Conservation (phyloP, 2,888 invertebrate species). For the Drosophila colorata region DNA sequence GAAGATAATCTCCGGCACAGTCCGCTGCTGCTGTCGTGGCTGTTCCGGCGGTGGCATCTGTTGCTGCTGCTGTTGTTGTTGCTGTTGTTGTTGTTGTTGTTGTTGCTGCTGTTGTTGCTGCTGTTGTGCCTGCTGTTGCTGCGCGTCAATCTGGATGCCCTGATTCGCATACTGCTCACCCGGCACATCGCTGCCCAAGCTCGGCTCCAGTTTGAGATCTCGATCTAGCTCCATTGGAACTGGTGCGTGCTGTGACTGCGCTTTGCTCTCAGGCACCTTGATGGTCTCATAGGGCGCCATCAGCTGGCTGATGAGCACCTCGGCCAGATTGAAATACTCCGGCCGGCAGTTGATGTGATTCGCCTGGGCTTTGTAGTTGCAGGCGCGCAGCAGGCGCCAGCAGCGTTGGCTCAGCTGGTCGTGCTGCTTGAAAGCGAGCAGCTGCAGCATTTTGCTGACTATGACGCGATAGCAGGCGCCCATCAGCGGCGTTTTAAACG, state of each 20-base stretch:
- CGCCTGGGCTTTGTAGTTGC: slow-evolving; percentile 80
- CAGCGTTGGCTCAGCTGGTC: slow-evolving; percentile 79
- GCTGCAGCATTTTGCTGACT: slow-evolving; percentile 82
- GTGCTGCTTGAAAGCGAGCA: slow-evolving; percentile 83
- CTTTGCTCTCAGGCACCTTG: slow-evolving; percentile 50
- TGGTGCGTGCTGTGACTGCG: slow-evolving; percentile 17
- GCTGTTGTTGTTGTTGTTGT: slow-evolving; percentile 27
- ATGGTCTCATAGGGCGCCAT: slow-evolving; percentile 83
- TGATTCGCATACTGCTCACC: slow-evolving; percentile 36
- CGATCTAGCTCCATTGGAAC: slow-evolving; percentile 70
- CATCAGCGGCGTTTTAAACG: slow-evolving; percentile 80
- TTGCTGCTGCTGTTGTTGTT: slow-evolving; percentile 22
- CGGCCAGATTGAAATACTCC: slow-evolving; percentile 83
- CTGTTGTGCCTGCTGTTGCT: slow-evolving; percentile 27
- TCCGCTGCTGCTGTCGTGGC: slow-evolving; percentile 14
- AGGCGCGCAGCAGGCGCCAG: slow-evolving; percentile 82
- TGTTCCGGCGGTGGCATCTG: slow-evolving; percentile 8
- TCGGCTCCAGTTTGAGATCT: slow-evolving; percentile 46
- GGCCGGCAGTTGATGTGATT: slow-evolving; percentile 79
- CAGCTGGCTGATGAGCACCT: slow-evolving; percentile 83
- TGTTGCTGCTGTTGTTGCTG: slow-evolving; percentile 6
- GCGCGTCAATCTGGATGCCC: slow-evolving; percentile 13
- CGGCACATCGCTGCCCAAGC: slow-evolving; percentile 21
- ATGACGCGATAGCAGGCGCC: slow-evolving; percentile 83
- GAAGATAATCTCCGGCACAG: slow-evolving; percentile 33